Base-by-base conservation (phyloP, 2,797 vertebrate genomes). In the Acanthurus tractus region DNA sequence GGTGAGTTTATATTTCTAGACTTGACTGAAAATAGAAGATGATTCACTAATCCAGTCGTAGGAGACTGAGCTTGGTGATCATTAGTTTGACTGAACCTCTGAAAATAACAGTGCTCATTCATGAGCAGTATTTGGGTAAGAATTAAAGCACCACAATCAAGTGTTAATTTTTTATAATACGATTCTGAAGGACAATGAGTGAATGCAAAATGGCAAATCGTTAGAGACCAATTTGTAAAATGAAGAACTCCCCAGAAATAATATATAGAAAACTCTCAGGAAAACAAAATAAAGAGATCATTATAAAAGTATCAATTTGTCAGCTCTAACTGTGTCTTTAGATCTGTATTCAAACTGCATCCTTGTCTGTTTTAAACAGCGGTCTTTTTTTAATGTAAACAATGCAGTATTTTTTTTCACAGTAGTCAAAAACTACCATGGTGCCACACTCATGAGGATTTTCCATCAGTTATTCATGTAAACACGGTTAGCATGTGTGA, bases 391-490 rank as follows among this genome's bases (percentile, higher is more conserved):
- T 6, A 17, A 18, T 42, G 64, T 48, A 20, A 54, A 50, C 44
- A 50, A 13, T 53, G 42, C 36, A 40, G 42, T 48, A 18, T 25
- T 34, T 9, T 40, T 18, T 38, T 74, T 63, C 8, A 20, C 15
- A 11, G 22, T 15, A 17, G 44, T 57, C 25, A 54, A 36, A 64
- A 74, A 63, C n/a, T 58, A 18, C 54, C 25, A 59, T 17, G 40
- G 22, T 63, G 46, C 61, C 46, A 61, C 70, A 69, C 77, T 72
- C 72, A 66, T 61, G 55, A 76, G 69, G 18, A 38, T 50, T 67
- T 18, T 62, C 40, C 57, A 65, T 72, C 64, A 38, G 68, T 85
- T 67, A 80, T 76, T 80, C 73, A 80, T 86, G 67, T 71, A 63
- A 81, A 76, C 59, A 63, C 4, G 63, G 59, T 53, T 38, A 25